phyloP scores from a whole-genome alignment of 92 coral and sea anemone species.

The Scolanthus callimorphus region DNA sequence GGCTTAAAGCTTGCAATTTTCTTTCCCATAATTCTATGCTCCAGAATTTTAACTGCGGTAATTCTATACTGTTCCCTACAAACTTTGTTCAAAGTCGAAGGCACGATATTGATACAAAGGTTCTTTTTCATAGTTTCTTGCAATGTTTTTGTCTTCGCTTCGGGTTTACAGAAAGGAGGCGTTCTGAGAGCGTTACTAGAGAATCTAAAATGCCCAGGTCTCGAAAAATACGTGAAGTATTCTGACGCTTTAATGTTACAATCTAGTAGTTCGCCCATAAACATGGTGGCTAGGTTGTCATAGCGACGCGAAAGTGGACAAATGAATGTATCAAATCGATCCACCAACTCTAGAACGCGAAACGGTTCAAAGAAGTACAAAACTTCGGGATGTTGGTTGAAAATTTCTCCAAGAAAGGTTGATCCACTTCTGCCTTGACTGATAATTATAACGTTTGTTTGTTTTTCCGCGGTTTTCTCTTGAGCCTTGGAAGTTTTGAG shows the following conservation, averaged over 20 bases:
- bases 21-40: constrained; percentile 27
- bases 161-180: constrained; percentile 15
- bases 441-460: constrained; percentile 27
- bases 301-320: constrained; percentile 5
- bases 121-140: constrained; percentile 4
- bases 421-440: constrained; percentile 63
- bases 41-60: constrained; percentile 41
- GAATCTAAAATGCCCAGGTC: constrained; percentile 29
- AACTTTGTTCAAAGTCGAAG: background rate
- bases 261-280: constrained; percentile 16
- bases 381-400: constrained; percentile 27
- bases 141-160: background rate
- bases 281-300: constrained; percentile 4
- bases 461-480: too few species aligned
- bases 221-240: constrained; percentile 16
- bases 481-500: too few species aligned
- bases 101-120: background rate
- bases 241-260: constrained; percentile 34
- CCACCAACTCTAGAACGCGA: background rate
- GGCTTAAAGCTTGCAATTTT: constrained; percentile 12
- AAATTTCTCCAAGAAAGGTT: constrained; percentile 51
- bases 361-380: constrained; percentile 49
- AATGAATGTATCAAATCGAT: constrained; percentile 12
- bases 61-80: constrained; percentile 23
- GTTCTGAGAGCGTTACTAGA: constrained; percentile 22